A percentile compares a stretch with the other conserved stretches of the same genome.
Evolutionary conservation across 2,888 invertebrate genomes (phyloP).

Genomic region (Cacoxenus indagator): DNA sequence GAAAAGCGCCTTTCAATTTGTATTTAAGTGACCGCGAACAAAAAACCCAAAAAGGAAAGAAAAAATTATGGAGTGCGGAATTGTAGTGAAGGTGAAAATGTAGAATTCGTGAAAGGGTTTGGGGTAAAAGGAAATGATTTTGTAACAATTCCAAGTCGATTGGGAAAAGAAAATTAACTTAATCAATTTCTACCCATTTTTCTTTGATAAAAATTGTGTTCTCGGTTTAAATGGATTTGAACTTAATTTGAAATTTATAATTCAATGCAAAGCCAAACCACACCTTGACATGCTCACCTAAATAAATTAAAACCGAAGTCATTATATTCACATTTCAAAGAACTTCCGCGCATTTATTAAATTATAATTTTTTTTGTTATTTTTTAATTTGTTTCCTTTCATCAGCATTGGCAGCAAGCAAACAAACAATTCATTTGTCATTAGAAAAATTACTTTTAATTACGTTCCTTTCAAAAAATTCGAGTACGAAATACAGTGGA

Average conservation of each 20-base stretch:
- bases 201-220: too few relatives aligned
- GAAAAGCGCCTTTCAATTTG: constrained; percentile 6
- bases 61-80: background rate
- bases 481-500: background rate
- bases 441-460: constrained; percentile 62
- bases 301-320: background rate
- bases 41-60: background rate
- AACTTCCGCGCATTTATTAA: background rate
- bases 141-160: constrained; percentile 5
- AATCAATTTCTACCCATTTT: background rate
- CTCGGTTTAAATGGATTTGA: background rate
- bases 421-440: constrained; percentile 50
- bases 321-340: background rate
- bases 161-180: constrained; percentile 9
- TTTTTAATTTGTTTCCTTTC: constrained; percentile 5
- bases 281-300: background rate
- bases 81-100: background rate
- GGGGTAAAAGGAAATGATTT: background rate
- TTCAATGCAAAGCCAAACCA: background rate
- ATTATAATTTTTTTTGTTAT: background rate
- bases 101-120: background rate
- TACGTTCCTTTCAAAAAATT: constrained; percentile 47
- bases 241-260: background rate
- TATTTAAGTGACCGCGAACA: constrained; percentile 3
- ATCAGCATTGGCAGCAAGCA: background rate